These are phyloP conservation scores for Hydropsyche betteni DNA, from an alignment of 2,888 invertebrate genomes.

Conservation along the genomic window DNA sequence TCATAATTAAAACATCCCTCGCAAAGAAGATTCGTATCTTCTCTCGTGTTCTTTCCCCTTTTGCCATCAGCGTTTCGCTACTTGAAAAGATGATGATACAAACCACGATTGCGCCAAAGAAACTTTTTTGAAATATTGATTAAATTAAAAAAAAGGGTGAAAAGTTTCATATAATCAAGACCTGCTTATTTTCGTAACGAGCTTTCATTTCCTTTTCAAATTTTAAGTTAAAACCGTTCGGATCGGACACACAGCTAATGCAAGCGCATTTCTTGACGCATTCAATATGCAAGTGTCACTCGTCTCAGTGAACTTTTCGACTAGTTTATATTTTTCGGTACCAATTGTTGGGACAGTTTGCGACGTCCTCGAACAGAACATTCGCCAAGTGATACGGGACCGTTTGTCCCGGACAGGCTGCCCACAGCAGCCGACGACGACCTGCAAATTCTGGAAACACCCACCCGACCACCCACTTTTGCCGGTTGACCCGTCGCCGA, in stretches of 20 bases:
- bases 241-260: too few species aligned
- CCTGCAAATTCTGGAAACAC: neutral
- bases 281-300: too few species aligned
- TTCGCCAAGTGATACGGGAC: slow-evolving; percentile 24
- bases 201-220: too few species aligned
- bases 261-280: too few species aligned
- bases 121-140: too few species aligned
- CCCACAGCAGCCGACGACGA: slow-evolving; percentile 8
- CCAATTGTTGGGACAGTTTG: neutral
- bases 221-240: too few species aligned
- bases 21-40: slow-evolving; percentile 30
- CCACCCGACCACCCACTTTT: neutral
- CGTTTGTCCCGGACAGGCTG: slow-evolving; percentile 24
- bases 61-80: slow-evolving; percentile 21
- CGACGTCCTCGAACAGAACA: slow-evolving; percentile 31
- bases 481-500: too few species aligned
- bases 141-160: too few species aligned
- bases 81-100: slow-evolving; percentile 27
- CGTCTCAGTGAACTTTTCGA: too few species aligned
- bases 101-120: too few species aligned
- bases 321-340: neutral
- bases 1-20: slow-evolving; percentile 46
- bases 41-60: slow-evolving; percentile 18
- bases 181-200: too few species aligned
- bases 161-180: too few species aligned